Base-by-base conservation (phyloP, 2,797 vertebrate species). In the Lutjanus campechanus region DNA sequence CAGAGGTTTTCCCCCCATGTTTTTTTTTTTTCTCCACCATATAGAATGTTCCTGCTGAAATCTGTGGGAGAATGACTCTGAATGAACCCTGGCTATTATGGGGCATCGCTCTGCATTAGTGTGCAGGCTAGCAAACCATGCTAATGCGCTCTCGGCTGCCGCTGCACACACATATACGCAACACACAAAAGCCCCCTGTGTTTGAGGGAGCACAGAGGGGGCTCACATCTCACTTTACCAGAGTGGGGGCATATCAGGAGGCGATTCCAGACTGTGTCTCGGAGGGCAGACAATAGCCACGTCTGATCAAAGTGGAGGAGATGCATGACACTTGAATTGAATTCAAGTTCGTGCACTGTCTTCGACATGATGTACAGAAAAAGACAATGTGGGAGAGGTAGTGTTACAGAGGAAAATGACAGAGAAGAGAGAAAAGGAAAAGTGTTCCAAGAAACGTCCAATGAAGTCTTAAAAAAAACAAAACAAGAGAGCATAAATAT, bases 151-250 rank as follows among this genome's bases (percentile, higher is more conserved):
- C 76, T 69, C 46, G 9, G 5, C 65, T 36, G 53, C 66, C 66
- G 64, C 81, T 53, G 46, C 16, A 54, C 65, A 78, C 69, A 77
- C 72, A 80, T 66, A 74, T 49, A 77, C 15, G 56, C 11, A 79
- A 79, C 53, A 79, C 82, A 92, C 90, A 92, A 92, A 93, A 94
- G 90, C 88, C 73, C 81, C 92, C 91, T 96, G 96, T 94, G 90
- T 97, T 95, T 69, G 85, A 20, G 56, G 62, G 85, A 92, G 91
- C 90, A 94, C 91, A 94, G 91, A 95, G 85, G 92, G 91, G 92
- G 90, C 95, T 94, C 95, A 93, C 93, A 95, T 95, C 95, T 97
- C 96, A 90, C 93, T 95, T 97, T 97, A 96, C 96, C 95, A 82
- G 91, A 81, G 86, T 47, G 88, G 94, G 92, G 91, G 88, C 87